Evolutionary conservation across 2,797 vertebrate genomes (phyloP).

Genomic region (Schizothorax lantsangensis): DNA sequence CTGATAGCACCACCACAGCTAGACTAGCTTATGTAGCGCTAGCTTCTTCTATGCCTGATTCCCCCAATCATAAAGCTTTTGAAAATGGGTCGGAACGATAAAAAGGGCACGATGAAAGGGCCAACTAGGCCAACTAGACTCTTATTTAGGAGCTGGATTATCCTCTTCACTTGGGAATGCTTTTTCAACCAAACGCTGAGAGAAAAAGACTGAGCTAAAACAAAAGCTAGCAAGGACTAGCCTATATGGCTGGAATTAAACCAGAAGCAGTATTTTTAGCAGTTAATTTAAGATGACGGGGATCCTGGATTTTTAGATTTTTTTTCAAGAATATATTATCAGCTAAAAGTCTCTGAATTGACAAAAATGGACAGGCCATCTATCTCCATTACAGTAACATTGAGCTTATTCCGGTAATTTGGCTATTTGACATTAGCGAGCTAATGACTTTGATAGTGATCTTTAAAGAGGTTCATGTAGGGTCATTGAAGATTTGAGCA

Average conservation of each 20-base stretch:
- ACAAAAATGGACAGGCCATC: background rate
- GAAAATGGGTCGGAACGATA: slow-evolving; percentile 1
- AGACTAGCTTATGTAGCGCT: background rate
- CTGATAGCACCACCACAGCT: background rate
- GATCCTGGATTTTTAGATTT: background rate
- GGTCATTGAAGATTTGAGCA: background rate
- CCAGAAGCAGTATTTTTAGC: background rate
- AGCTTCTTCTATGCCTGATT: background rate
- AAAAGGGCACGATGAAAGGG: background rate
- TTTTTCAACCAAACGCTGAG: background rate
- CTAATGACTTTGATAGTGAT: slow-evolving; percentile 21
- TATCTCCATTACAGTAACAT: slow-evolving; percentile 19
- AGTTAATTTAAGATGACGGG: background rate
- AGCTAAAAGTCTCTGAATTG: slow-evolving; percentile 6
- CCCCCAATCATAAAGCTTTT: slow-evolving; percentile 3
- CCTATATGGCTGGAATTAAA: background rate
- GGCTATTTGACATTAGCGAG: background rate
- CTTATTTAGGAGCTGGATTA: slow-evolving; percentile 20
- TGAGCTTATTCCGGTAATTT: slow-evolving; percentile 19
- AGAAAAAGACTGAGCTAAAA: background rate
- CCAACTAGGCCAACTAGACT: background rate
- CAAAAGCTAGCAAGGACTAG: slow-evolving; percentile 16
- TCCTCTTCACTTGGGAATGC: slow-evolving; percentile 19
- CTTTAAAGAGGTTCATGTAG: background rate
- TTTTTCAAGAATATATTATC: background rate